Evolutionary conservation across 1,140 invertebrate genomes (phyloP).

Genomic region (Anastrepha obliqua): DNA sequence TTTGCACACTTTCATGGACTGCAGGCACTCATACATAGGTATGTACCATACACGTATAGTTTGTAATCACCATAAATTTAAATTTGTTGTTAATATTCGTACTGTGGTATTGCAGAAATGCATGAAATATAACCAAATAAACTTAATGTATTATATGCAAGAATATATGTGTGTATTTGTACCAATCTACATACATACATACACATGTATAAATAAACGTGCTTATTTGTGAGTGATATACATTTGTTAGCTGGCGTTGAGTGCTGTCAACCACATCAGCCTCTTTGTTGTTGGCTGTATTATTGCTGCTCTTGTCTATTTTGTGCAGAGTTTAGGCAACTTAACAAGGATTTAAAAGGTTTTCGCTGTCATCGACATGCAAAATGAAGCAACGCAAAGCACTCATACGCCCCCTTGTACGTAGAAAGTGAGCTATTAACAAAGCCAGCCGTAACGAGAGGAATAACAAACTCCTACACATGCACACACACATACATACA

Average conservation of each 20-base stretch:
- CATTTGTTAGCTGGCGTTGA: not conserved
- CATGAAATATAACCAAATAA: not conserved
- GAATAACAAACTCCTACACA: too few species aligned
- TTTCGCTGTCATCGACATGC: constrained; percentile 68
- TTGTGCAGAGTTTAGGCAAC: constrained; percentile 70
- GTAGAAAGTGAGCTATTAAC: constrained; percentile 46
- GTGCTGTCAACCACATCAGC: constrained; percentile 8
- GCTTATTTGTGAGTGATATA: not conserved
- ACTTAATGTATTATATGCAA: not conserved
- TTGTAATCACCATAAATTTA: constrained; percentile 70
- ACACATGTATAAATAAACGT: not conserved
- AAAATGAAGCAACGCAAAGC: constrained; percentile 55
- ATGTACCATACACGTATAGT: constrained; percentile 25
- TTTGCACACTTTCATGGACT: not conserved
- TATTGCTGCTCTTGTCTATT: not conserved
- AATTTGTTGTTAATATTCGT: constrained; percentile 63
- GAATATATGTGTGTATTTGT: not conserved
- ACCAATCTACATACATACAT: not conserved
- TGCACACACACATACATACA: not conserved
- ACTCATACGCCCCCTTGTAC: constrained; percentile 54
- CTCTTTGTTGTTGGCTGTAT: not conserved
- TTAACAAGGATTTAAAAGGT: constrained; percentile 73
- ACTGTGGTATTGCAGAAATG: constrained; percentile 56
- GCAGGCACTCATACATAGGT: too few species aligned
- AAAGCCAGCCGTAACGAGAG: not conserved